These are phyloP conservation scores for Axis porcinus DNA, from an alignment of 2,113 vertebrate genomes.

Conservation along the genomic window DNA sequence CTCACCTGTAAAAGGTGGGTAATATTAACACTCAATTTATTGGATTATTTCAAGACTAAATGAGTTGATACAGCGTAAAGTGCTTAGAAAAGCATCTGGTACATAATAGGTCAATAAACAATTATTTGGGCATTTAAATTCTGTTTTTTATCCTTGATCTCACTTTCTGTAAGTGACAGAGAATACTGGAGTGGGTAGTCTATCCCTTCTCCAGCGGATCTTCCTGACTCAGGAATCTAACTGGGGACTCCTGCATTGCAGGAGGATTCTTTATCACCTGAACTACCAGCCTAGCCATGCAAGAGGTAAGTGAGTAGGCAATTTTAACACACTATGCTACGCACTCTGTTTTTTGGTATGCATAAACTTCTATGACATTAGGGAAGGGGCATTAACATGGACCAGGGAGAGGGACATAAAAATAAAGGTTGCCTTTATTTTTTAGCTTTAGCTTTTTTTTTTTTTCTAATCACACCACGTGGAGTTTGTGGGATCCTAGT, in stretches of 20 bases:
- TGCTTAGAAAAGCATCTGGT: not conserved
- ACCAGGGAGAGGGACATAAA: not conserved
- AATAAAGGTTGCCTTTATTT: not conserved
- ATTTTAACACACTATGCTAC: not conserved
- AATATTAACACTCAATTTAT: not conserved
- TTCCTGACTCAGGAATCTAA: not conserved
- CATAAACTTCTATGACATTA: not conserved
- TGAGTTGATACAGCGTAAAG: not conserved
- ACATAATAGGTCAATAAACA: not conserved
- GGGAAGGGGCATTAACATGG: not conserved
- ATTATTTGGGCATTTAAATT: not conserved
- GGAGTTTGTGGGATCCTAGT: not conserved
- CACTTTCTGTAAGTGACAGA: not conserved
- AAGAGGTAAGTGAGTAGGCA: not conserved
- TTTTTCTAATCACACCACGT: not conserved
- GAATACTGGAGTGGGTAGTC: not conserved
- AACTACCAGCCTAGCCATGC: not conserved
- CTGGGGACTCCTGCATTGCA: not conserved
- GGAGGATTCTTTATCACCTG: not conserved
- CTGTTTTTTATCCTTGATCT: not conserved
- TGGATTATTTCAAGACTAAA: not conserved
- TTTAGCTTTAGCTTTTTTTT: not conserved
- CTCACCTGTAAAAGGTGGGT: not conserved
- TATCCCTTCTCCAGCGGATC: not conserved
- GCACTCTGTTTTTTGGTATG: not conserved